Conservation (phyloP, 2,888 invertebrate species). For the Standfussiana lucernea region DNA sequence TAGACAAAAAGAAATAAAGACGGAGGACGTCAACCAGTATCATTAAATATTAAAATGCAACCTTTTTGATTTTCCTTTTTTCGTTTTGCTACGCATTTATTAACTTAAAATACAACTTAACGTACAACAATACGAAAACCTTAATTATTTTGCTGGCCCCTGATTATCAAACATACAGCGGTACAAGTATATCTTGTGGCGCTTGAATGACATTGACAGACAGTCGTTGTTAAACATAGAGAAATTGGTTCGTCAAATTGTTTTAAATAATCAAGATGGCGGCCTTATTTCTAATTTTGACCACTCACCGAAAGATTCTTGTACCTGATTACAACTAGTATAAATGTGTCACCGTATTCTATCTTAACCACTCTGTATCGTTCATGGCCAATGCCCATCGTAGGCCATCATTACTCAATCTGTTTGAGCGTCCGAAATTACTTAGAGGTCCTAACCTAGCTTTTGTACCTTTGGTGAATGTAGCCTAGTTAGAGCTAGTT, state of each 20-base stretch:
- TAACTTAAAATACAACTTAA: background rate
- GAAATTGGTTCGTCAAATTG: background rate
- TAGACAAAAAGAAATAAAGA: background rate
- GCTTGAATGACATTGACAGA: background rate
- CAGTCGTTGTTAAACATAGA: background rate
- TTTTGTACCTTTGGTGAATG: constrained; percentile 21
- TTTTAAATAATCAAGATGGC: background rate
- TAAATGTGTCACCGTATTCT: background rate
- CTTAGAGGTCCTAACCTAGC: constrained; percentile 22
- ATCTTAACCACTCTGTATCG: constrained; percentile 2
- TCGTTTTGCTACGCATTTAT: background rate
- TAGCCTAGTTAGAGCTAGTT: background rate
- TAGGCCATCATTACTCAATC: constrained; percentile 34
- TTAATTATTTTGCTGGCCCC: background rate
- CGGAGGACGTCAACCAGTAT: constrained; percentile 5
- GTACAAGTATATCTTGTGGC: background rate
- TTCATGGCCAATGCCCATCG: constrained; percentile 6
- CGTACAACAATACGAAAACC: background rate
- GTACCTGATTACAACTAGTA: background rate
- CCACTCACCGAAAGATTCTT: background rate
- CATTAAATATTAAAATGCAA: constrained; percentile 21
- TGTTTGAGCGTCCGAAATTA: constrained; percentile 33
- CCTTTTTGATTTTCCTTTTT: constrained; percentile 11
- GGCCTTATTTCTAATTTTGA: background rate
- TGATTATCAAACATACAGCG: background rate